Base-by-base conservation (phyloP, 1,140 invertebrate genomes). In the Kradibia gibbosae region DNA sequence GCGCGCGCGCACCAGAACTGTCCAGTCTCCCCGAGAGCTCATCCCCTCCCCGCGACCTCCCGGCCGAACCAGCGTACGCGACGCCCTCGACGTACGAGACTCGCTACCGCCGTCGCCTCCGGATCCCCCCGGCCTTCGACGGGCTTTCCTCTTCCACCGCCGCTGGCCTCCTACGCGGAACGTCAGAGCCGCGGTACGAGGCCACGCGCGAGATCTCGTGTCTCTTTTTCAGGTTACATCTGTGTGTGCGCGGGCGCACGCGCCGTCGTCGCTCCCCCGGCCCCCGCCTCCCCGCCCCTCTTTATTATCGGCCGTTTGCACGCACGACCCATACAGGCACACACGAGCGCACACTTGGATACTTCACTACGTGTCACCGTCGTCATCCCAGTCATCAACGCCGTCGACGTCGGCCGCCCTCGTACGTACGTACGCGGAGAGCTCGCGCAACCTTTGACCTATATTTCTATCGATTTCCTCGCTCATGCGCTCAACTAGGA, bases 391-490 rank as follows among this genome's bases (percentile, higher is more conserved):
- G n/a, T n/a, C n/a, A n/a, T n/a, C n/a, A n/a, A n/a, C n/a, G n/a
- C n/a, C n/a, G n/a, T n/a, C n/a, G n/a, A n/a, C n/a, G n/a, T n/a
- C n/a, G n/a, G 50, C 20, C 28, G 48, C 57, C 22, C 39, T 5
- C 20, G 31, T 42, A 28, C 36, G 17, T 48, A 31, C 53, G 53
- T 25, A 34, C 72, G 22, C 50, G 67, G 4, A 13, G 10, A 62
- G 31, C 42, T 48, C 81, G 76, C 78, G 84, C 85, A 86, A 88
- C 83, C 87, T 90, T 86, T 89, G 89, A 90, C 89, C 89, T 84
- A 91, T 90, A 89, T 90, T 90, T 87, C 86, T 88, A 90, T 91
- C 86, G 89, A 90, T 90, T 86, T 84, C 57, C 79, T 76, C 77
- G 28, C 67, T 57, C 65, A 81, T 42, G 20, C 78, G 80, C 82